Evolutionary conservation across 2,888 invertebrate genomes (phyloP), one percentile per base, ranked within the genome.

Genomic region (Odontothrips loti): DNA sequence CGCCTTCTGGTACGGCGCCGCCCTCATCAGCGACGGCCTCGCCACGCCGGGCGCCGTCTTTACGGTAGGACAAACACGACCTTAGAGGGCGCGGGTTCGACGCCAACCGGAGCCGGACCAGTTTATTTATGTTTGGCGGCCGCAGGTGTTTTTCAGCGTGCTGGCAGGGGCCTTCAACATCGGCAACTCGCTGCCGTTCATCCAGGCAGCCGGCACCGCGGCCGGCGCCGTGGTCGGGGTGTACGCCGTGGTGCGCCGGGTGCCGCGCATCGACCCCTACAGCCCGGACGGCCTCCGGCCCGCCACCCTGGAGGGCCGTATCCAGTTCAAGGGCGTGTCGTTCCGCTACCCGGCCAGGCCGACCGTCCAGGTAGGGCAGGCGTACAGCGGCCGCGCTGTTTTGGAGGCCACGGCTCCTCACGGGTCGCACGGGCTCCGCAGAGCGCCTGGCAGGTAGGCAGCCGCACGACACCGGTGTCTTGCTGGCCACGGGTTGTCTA

Each of bases 261-360:
- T 90, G 43, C 94, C 96, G 0, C 87, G 86, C 0, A 95, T 96
- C 83, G 94, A 96, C 86, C 92, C 92, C 0, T 88, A 92, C 6
- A 89, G 91, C 82, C 88, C 90, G 47, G 88, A 86, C 0, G 96
- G 96, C 0, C 86, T 88, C 12, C 89, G 88, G 17, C 91, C 92
- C 27, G 80, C 80, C 23, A 78, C 58, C 20, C 75, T 80, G 9
- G 87, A 90, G 20, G 95, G 94, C 0, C 90, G 91, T 82, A 92
- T 96, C 82, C 90, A 90, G 83, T 91, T 97, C 83, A 90, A 90
- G 83, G 89, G 94, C 85, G 92, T 96, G 0, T 88, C 91, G 58
- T 97, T 97, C 86, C 89, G 91, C 81, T 97, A 97, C 87, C 96
- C 96, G 0, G 93, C 95, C 0, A 90, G 96, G 84, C 89, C 91